Evolutionary conservation across 1,140 invertebrate genomes (phyloP), one percentile per base, ranked within the genome.

Genomic region (Amyelois transitella): DNA sequence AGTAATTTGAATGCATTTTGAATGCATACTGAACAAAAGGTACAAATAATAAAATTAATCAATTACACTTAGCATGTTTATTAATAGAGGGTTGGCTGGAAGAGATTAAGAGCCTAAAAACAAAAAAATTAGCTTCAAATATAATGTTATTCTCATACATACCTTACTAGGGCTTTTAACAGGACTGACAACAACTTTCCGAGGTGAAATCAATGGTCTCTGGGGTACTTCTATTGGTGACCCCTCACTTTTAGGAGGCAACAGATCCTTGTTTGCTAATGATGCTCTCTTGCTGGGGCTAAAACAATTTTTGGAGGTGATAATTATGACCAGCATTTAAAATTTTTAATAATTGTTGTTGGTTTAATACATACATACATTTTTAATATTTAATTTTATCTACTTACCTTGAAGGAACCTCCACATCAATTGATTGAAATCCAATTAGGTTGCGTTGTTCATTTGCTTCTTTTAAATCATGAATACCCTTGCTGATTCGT

Each of bases 341-440:
- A 24, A 24, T 24, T 24, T 24, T 24, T n/a, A n/a, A n/a, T n/a
- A n/a, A n/a, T n/a, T n/a, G n/a, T n/a, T n/a, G n/a, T n/a, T n/a
- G n/a, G n/a, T n/a, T n/a, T n/a, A n/a, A n/a, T n/a, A n/a, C n/a
- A n/a, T n/a, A n/a, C n/a, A n/a, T n/a, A n/a, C n/a, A n/a, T n/a
- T n/a, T n/a, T n/a, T n/a, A n/a, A n/a, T 32, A 32, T 10, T 6
- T 6, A 38, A 0, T 38, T 38, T 14, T 1, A 38, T 38, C 44
- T 43, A 69, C 69, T 81, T 77, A 94, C 93, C 93, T 95, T 52
- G 90, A 76, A 48, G 92, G 90, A 65, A 95, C 89, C 88, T 94
- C 93, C 65, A 95, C 77, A 76, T 95, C 90, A 74, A 95, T 93
- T 18, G 91, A 91, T 53, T 93, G 91, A 67, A 95, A 94, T 68